These are phyloP conservation scores for Syngnathus acus DNA, from an alignment of 2,797 vertebrate species.

Conservation along the genomic window DNA sequence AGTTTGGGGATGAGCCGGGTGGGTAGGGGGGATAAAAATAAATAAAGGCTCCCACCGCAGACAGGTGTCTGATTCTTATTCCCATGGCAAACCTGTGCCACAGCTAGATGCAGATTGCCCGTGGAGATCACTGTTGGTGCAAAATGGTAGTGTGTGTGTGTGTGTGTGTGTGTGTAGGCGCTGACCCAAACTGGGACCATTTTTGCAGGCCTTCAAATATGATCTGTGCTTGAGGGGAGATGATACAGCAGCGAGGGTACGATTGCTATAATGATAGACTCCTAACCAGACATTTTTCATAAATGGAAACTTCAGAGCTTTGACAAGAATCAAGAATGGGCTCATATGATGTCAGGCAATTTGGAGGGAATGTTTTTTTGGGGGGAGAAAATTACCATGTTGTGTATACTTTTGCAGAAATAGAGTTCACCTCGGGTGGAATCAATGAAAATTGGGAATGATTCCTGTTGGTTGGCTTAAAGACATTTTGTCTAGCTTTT, in stretches of 20 bases:
- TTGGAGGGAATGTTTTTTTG: conserved; percentile 43
- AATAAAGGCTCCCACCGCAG: conserved; percentile 26
- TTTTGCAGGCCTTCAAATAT: conserved; percentile 34
- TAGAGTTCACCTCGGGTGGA: conserved; percentile 45
- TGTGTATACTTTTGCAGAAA: conserved; percentile 44
- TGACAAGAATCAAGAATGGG: conserved; percentile 40
- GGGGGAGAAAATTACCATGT: conserved; percentile 44
- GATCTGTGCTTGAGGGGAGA: conserved; percentile 55
- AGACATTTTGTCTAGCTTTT: conserved; percentile 23
- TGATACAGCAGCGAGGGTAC: conserved; percentile 55
- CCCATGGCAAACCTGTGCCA: conserved; percentile 46
- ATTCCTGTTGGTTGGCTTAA: conserved; percentile 14
- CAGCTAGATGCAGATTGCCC: conserved; percentile 70
- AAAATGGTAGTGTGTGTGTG: conserved; percentile 65
- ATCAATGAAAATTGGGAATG: conserved; percentile 30
- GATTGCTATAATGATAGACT: conserved; percentile 69
- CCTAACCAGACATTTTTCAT: conserved; percentile 67
- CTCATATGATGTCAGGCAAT: conserved; percentile 40
- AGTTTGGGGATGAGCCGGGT: not conserved
- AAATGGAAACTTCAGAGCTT: conserved; percentile 57
- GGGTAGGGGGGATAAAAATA: conserved; percentile 4
- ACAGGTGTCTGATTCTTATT: conserved; percentile 70
- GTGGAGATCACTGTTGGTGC: conserved; percentile 60
- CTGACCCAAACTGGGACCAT: conserved; percentile 23
- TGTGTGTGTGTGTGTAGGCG: conserved; percentile 53